Conservation (phyloP, 2,113 vertebrate genomes). For the Callopanchax toddi region DNA sequence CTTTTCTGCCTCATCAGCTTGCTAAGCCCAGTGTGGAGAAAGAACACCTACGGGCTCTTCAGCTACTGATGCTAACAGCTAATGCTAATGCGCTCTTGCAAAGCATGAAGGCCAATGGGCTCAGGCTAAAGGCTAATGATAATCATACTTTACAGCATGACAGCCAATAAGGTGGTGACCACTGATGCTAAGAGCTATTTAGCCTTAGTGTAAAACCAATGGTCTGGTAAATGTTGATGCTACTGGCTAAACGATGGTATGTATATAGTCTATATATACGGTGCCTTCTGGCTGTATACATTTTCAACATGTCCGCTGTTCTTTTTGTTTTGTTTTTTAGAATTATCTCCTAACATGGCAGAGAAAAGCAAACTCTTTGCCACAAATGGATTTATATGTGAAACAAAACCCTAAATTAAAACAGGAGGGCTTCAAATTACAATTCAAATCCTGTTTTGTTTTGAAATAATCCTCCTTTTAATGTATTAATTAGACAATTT, state of each 20-base stretch:
- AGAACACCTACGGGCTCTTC: slow-evolving; percentile 66
- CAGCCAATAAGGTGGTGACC: slow-evolving; percentile 29
- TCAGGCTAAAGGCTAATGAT: slow-evolving; percentile 59
- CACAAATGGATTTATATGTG: background rate
- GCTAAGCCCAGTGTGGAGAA: slow-evolving; percentile 73
- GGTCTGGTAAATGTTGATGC: slow-evolving; percentile 36
- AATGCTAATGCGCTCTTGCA: slow-evolving; percentile 66
- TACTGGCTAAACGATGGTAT: slow-evolving; percentile 15
- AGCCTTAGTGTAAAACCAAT: slow-evolving; percentile 29
- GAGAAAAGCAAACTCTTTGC: too few species aligned
- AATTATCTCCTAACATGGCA: too few species aligned
- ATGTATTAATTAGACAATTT: background rate
- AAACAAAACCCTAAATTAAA: background rate
- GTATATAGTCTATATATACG: background rate
- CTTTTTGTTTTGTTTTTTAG: background rate
- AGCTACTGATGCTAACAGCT: slow-evolving; percentile 67
- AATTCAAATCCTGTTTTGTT: background rate
- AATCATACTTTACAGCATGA: slow-evolving; percentile 58
- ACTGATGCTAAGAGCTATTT: slow-evolving; percentile 35
- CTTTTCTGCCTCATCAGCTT: slow-evolving; percentile 81
- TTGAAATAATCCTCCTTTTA: background rate
- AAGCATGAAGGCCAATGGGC: slow-evolving; percentile 68
- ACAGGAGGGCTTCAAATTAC: background rate
- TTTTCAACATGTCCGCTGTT: background rate
- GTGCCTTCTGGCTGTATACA: background rate